A percentile compares a stretch with the other conserved stretches of the same genome.
Conservation (phyloP, 2,797 vertebrate species). For the Buphagus erythrorhynchus region DNA sequence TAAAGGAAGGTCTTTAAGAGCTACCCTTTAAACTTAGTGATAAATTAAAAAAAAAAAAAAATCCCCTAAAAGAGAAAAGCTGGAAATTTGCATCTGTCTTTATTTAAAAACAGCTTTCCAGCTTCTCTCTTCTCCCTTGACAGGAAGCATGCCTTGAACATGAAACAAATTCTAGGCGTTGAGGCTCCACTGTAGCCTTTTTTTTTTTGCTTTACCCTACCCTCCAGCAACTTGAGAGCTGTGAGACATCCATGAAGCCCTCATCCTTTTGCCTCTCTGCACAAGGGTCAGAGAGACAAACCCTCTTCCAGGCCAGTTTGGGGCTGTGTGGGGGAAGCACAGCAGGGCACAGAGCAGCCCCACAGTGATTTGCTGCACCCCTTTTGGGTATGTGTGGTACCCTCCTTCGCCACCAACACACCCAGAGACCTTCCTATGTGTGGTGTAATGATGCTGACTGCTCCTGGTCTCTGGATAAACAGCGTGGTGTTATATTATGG, state of each 20-base stretch:
- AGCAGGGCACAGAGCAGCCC: neutral
- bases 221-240: neutral
- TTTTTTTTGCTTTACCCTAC: neutral
- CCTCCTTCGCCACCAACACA: rapidly evolving
- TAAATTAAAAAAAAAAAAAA: neutral
- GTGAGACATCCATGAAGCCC: neutral
- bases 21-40: neutral
- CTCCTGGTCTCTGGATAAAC: neutral
- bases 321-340: rapidly evolving
- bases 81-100: neutral
- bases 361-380: rapidly evolving
- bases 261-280: neutral
- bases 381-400: rapidly evolving
- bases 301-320: neutral
- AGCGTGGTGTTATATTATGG: rapidly evolving
- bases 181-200: neutral
- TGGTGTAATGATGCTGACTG: rapidly evolving
- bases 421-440: rapidly evolving
- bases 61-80: neutral
- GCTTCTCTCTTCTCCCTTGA: neutral
- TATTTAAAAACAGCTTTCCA: neutral
- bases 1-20: neutral
- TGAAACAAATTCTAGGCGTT: neutral
- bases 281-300: neutral
- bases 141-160: neutral